Evolutionary conservation across 2,888 invertebrate species (phyloP).

Genomic region (Ennomos fuscantarius): DNA sequence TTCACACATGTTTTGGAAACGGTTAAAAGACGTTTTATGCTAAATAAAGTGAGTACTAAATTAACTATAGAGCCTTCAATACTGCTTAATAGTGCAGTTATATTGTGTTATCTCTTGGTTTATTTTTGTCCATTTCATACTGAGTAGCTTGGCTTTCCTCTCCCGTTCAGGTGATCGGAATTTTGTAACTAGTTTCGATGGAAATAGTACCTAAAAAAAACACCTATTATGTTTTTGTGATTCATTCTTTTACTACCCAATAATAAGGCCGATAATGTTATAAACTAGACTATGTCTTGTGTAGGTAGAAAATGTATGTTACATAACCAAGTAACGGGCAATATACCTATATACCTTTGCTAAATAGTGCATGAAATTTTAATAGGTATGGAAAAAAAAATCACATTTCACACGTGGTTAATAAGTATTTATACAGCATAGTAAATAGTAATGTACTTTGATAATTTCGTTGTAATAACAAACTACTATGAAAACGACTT

Average conservation of each 20-base stretch:
- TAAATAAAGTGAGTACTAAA: constrained; percentile 59
- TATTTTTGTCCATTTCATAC: too few species aligned
- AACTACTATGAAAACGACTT: constrained; percentile 59
- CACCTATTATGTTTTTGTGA: too few species aligned
- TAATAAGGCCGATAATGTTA: constrained; percentile 28
- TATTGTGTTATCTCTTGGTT: too few species aligned
- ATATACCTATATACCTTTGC: background rate
- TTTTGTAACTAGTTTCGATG: too few species aligned
- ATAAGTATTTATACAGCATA: constrained; percentile 19
- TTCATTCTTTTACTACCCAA: too few species aligned
- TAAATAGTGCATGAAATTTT: constrained; percentile 8
- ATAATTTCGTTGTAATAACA: constrained; percentile 53
- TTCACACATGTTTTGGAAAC: constrained; percentile 85
- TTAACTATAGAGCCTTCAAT: constrained; percentile 1
- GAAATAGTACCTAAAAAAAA: too few species aligned
- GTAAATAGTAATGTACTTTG: constrained; percentile 11
- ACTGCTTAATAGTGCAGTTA: too few species aligned
- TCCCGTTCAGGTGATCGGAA: too few species aligned
- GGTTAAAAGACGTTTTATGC: constrained; percentile 72
- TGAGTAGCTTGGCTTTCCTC: too few species aligned
- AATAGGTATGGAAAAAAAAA: constrained; percentile 5
- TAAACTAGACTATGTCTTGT: constrained; percentile 10
- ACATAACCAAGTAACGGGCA: background rate
- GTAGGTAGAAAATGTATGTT: constrained; percentile 5
- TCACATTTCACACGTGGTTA: constrained; percentile 4